Evolutionary conservation across 2,797 vertebrate genomes (phyloP).

Genomic region (Danio aesculapii): DNA sequence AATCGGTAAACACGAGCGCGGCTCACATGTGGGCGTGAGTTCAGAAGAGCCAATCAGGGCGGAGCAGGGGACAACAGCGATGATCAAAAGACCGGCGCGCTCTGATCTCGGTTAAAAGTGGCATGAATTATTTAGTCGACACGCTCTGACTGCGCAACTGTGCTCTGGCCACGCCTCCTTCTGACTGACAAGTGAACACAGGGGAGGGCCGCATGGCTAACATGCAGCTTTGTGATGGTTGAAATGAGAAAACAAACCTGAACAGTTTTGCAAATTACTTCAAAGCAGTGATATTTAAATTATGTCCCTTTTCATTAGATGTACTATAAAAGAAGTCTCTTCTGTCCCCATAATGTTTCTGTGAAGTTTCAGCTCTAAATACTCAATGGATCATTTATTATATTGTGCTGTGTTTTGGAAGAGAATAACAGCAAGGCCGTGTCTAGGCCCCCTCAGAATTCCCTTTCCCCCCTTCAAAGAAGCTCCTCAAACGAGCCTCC

Average conservation of each 20-base stretch:
- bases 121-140: slow-evolving; percentile 76
- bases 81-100: slow-evolving; percentile 63
- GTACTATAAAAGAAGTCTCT: too few species aligned
- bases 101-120: slow-evolving; percentile 68
- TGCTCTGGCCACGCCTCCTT: neutral
- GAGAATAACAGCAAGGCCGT: too few species aligned
- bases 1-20: slow-evolving; percentile 62
- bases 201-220: neutral
- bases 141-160: slow-evolving; percentile 60
- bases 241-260: slow-evolving; percentile 75
- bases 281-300: neutral
- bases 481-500: too few species aligned
- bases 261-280: slow-evolving; percentile 69
- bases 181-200: neutral
- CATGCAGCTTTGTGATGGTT: slow-evolving; percentile 63
- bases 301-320: too few species aligned
- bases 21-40: slow-evolving; percentile 48
- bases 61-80: slow-evolving; percentile 58
- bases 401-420: too few species aligned
- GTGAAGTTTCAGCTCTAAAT: too few species aligned
- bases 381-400: too few species aligned
- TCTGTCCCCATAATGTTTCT: too few species aligned
- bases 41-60: slow-evolving; percentile 58
- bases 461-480: too few species aligned
- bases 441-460: too few species aligned